A percentile compares a stretch with the other conserved stretches of the same genome.
These are phyloP conservation scores for Oryzaephilus surinamensis DNA, from an alignment of 1,140 invertebrate species.

Conservation along the genomic window DNA sequence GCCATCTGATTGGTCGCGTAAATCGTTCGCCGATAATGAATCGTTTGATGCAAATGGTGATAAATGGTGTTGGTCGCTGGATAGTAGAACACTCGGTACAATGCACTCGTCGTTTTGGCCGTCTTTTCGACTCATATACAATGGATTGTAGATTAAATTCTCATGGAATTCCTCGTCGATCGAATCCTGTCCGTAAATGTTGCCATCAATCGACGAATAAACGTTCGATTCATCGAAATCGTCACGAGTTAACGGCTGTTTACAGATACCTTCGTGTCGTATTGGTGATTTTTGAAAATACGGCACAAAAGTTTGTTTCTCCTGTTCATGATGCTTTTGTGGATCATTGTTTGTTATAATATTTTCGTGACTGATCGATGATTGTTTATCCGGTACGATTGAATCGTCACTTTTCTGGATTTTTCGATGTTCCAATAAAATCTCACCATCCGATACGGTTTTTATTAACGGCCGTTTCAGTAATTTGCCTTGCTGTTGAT, in stretches of 20 bases:
- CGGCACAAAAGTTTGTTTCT: slow-evolving; percentile 23
- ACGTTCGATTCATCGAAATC: slow-evolving; percentile 30
- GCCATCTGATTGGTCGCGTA: slow-evolving; percentile 70
- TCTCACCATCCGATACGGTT: slow-evolving; percentile 71
- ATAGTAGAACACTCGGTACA: slow-evolving; percentile 33
- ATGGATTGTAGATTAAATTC: slow-evolving; percentile 60
- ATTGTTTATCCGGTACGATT: too few species aligned
- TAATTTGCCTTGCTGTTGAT: slow-evolving; percentile 27
- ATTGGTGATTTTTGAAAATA: slow-evolving; percentile 48
- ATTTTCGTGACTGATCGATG: slow-evolving; percentile 48
- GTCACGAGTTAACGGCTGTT: slow-evolving; percentile 26
- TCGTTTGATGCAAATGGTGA: slow-evolving; percentile 73
- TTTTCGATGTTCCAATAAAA: slow-evolving; percentile 53
- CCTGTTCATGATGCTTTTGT: slow-evolving; percentile 15
- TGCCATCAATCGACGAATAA: slow-evolving; percentile 31
- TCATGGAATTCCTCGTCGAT: slow-evolving; percentile 64
- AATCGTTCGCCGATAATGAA: slow-evolving; percentile 63
- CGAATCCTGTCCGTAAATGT: slow-evolving; percentile 32
- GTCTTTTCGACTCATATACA: slow-evolving; percentile 44
- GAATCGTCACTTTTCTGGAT: slow-evolving; percentile 27
- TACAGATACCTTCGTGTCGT: slow-evolving; percentile 43
- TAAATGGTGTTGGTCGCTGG: slow-evolving; percentile 33
- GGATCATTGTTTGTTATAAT: too few species aligned
- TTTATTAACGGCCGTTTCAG: slow-evolving; percentile 56
- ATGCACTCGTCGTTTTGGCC: slow-evolving; percentile 32